Conservation (phyloP, 1,140 invertebrate species). For the Riptortus pedestris region DNA sequence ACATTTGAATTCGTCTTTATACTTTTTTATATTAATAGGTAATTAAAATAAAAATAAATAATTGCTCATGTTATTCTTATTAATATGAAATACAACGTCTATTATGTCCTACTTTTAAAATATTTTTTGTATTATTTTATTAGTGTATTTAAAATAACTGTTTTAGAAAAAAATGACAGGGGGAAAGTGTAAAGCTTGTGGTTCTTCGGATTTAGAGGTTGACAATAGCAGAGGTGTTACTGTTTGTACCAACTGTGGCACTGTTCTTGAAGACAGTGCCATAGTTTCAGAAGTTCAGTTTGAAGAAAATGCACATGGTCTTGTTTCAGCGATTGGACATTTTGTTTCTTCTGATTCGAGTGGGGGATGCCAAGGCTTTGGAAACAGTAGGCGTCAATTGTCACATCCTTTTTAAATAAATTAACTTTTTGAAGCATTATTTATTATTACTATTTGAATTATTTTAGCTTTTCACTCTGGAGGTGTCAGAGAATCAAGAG, state of each 20-base stretch:
- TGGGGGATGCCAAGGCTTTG: constrained; percentile 66
- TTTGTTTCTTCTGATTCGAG: constrained; percentile 83
- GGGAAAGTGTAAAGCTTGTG: constrained; percentile 80
- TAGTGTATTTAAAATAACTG: too few species aligned
- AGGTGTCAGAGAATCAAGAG: constrained; percentile 75
- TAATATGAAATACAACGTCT: too few species aligned
- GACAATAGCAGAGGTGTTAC: constrained; percentile 87
- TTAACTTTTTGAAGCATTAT: too few species aligned
- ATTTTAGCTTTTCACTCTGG: constrained; percentile 63
- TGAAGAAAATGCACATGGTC: constrained; percentile 82
- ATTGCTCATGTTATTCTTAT: too few species aligned
- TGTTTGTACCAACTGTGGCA: constrained; percentile 91
- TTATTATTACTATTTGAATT: too few species aligned
- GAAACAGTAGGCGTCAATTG: constrained; percentile 46
- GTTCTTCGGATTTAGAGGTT: constrained; percentile 85
- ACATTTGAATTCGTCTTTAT: too few species aligned
- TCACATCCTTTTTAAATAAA: too few species aligned
- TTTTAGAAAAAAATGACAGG: constrained; percentile 36
- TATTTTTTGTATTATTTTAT: too few species aligned
- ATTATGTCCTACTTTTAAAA: too few species aligned
- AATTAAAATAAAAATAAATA: too few species aligned
- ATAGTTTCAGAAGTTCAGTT: constrained; percentile 96
- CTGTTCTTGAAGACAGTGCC: constrained; percentile 88
- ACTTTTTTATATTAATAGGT: too few species aligned
- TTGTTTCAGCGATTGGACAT: constrained; percentile 76